Evolutionary conservation across 2,888 invertebrate genomes (phyloP).

Genomic region (Andrena marginata): DNA sequence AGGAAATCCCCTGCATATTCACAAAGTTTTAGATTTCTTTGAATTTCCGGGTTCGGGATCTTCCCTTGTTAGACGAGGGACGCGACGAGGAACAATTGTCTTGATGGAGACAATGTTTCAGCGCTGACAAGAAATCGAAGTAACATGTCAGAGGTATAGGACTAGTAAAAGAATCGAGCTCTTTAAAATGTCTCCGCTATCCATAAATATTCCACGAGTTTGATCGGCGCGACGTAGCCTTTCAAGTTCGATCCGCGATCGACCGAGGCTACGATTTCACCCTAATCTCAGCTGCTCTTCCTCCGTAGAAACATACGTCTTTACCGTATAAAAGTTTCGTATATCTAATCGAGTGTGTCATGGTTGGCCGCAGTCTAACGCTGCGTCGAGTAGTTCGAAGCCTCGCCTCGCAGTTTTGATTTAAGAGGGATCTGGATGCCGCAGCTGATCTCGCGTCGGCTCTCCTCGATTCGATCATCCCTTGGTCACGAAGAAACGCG

Average conservation of each 20-base stretch:
- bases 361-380: constrained; percentile 65
- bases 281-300: constrained; percentile 11
- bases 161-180: background rate
- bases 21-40: too few species aligned
- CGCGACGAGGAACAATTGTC: constrained; percentile 20
- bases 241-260: too few species aligned
- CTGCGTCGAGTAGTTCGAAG: constrained; percentile 31
- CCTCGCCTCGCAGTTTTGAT: constrained; percentile 38
- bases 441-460: too few species aligned
- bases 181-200: constrained; percentile 31
- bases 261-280: constrained; percentile 15
- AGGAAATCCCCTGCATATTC: too few species aligned
- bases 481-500: background rate
- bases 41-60: too few species aligned
- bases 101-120: background rate
- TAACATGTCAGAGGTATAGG: constrained; percentile 6
- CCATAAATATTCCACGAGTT: constrained; percentile 9
- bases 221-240: constrained; percentile 13
- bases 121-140: background rate
- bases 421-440: background rate
- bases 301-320: constrained; percentile 61
- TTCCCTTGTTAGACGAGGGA: constrained; percentile 5
- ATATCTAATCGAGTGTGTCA: constrained; percentile 67
- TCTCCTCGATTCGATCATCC: background rate
- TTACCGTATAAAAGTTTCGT: constrained; percentile 65